These are phyloP conservation scores for Cottoperca gobio DNA, from an alignment of 2,797 vertebrate genomes.

Conservation along the genomic window DNA sequence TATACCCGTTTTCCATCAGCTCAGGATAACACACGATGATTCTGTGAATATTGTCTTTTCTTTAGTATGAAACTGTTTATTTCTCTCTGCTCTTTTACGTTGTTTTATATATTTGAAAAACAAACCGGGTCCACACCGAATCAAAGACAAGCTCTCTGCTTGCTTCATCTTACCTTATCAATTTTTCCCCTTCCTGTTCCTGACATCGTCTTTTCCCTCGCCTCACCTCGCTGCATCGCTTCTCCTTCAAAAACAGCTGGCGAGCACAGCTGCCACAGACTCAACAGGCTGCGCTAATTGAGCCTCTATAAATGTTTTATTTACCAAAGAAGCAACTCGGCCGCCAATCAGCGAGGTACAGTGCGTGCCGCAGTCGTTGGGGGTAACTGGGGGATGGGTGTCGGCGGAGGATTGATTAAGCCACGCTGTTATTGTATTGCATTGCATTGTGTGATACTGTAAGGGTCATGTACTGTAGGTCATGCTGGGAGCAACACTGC, in stretches of 20 bases:
- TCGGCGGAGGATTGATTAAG: constrained; percentile 47
- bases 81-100: neutral
- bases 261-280: constrained; percentile 76
- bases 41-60: too few species aligned
- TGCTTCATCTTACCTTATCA: constrained; percentile 7
- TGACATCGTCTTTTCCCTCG: constrained; percentile 66
- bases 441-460: constrained; percentile 24
- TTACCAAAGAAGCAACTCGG: constrained; percentile 75
- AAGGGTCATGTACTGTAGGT: constrained; percentile 28
- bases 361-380: neutral
- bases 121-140: neutral
- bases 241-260: constrained; percentile 81
- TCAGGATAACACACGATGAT: too few species aligned
- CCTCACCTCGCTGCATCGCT: constrained; percentile 54
- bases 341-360: constrained; percentile 68
- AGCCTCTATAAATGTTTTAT: constrained; percentile 83
- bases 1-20: too few species aligned
- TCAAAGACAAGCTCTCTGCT: constrained; percentile 9
- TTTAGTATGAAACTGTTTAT: neutral
- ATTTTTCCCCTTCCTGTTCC: constrained; percentile 42
- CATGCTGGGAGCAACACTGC: constrained; percentile 15
- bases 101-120: neutral
- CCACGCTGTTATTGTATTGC: constrained; percentile 34
- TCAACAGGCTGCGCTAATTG: constrained; percentile 81
- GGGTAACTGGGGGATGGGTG: neutral